Evolutionary conservation across 2,888 invertebrate species (phyloP), one percentile per base, ranked within the genome.

Genomic region (Eupsilia transversa): DNA sequence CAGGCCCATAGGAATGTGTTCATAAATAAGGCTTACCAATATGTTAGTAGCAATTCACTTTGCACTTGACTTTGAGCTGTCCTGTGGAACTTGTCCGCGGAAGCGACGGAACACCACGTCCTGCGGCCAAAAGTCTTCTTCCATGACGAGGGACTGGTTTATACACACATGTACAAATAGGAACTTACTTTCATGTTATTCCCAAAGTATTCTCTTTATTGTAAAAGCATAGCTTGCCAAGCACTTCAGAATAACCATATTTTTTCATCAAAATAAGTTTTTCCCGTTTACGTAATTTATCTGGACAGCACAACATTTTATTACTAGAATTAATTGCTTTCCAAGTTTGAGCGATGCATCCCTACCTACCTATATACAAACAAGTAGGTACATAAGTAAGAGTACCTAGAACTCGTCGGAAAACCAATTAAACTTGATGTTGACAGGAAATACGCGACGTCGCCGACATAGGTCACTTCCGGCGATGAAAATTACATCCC

Each of bases 341-440:
- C 23, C 49, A 73, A 78, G 60, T 80, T 57, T 12, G 38, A 54
- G 23, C 64, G 46, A 38, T 56, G 73, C 72, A 71, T 33, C 12
- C 46, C 64, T n/a, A 68, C 43, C 49, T 65, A 57, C 30, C 23
- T 46, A 54, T 35, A 38, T 20, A 61, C 43, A 69, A 49, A 72
- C 64, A 68, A 65, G 69, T 64, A 38, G 33, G 43, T 57, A 67
- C 60, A 64, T 74, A 66, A 65, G 67, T 64, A 75, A 80, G 74
- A 67, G 68, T 35, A 65, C 49, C 33, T 64, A 80, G 67, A 75
- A 79, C 63, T 74, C 74, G 63, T 56, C 71, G 84, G 85, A 84
- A 90, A 91, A 88, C 88, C 90, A 91, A 91, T 91, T 91, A 90
- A 86, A 86, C 74, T 81, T 74, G 87, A 84, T 86, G 87, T 81